Conservation (phyloP, 2,888 invertebrate species). For the Mongoloraphidia duomilia region DNA sequence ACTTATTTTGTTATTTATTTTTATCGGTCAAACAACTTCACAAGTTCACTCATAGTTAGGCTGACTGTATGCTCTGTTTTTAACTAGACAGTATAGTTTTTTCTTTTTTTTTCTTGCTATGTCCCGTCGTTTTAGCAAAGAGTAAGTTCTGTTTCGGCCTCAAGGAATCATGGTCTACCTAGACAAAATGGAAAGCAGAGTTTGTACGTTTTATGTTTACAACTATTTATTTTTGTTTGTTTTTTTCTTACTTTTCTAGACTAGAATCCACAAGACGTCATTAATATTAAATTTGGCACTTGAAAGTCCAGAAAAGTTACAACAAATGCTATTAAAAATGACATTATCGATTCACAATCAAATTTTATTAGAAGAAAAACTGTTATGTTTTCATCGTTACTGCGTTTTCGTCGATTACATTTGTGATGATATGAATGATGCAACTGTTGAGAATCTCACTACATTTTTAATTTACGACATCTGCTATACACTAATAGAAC, state of each 20-base stretch:
- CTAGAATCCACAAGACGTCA: too few species aligned
- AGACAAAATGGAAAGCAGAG: too few species aligned
- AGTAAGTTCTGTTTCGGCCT: too few species aligned
- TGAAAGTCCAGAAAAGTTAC: constrained; percentile 32
- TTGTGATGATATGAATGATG: constrained; percentile 26
- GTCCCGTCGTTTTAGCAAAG: too few species aligned
- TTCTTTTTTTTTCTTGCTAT: too few species aligned
- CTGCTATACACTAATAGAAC: constrained; percentile 36
- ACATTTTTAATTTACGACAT: constrained; percentile 41
- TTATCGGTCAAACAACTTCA: neutral
- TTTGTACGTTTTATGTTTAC: too few species aligned
- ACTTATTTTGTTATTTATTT: constrained; percentile 1
- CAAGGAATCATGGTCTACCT: too few species aligned
- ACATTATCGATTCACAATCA: constrained; percentile 34
- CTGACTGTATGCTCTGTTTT: too few species aligned
- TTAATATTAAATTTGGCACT: too few species aligned
- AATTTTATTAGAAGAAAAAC: constrained; percentile 34
- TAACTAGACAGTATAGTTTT: too few species aligned
- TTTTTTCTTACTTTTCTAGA: too few species aligned
- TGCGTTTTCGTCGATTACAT: constrained; percentile 34
- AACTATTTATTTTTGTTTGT: too few species aligned
- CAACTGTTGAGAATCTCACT: constrained; percentile 26
- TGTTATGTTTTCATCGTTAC: constrained; percentile 40
- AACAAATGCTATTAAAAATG: constrained; percentile 36
- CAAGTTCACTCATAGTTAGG: constrained; percentile 1